Base-by-base conservation (phyloP, 2,113 vertebrate genomes). In the Scomber japonicus region DNA sequence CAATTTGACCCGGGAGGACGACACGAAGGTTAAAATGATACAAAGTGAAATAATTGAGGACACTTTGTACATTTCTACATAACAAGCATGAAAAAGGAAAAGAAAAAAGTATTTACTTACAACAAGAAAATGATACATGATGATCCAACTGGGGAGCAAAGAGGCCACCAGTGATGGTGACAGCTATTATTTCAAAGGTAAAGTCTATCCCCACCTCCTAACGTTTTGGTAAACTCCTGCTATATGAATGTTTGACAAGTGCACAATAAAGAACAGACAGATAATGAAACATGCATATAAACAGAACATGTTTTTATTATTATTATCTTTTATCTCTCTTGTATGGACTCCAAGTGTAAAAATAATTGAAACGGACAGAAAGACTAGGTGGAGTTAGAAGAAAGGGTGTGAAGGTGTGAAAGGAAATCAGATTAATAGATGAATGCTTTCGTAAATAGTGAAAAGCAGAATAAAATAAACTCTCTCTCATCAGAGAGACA, bases 401-500 rank as follows among this genome's bases (percentile, higher is more conserved):
- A 63, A 70, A 78, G 74, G 55, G 31, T 0, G 27, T 35, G 50
- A 69, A 74, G 50, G 46, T 56, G 69, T 77, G 53, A 57, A 84
- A 60, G 62, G 68, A 80, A 68, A 80, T 82, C 49, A 11, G 71
- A 86, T 82, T 66, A 73, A 84, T 54, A 76, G 71, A 85, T 83
- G 68, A 69, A 78, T 82, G 62, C 75, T 81, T 59, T 81, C 53
- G 40, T 74, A 62, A 68, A 72, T 78, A 87, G 80, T 78, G 65
- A 51, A 71, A 45, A 6, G 67, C 54, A 69, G 70, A 53, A 83
- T 67, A 16, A 81, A 81, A 71, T 63, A 57, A 78, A 80, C 81
- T 44, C n/a, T n/a, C n/a, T n/a, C n/a, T 71, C 4, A 67, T 54
- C 40, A 30, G 11, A 17, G 35, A 69, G 60, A 71, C 3, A 12